Evolutionary conservation across 2,888 invertebrate genomes (phyloP).

Genomic region (Reticulitermes lucifugus): DNA sequence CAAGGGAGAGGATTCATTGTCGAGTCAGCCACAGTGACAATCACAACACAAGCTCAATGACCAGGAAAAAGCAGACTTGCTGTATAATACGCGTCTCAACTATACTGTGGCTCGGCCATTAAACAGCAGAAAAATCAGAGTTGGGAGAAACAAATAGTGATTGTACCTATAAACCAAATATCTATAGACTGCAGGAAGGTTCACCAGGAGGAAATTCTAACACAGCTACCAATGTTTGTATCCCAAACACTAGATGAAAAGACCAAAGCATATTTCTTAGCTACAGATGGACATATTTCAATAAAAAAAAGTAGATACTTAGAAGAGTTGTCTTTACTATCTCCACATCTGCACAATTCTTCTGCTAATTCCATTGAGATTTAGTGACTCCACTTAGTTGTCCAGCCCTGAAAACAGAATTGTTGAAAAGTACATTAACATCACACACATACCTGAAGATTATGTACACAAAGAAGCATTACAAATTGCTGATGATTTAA

Average conservation of each 20-base stretch:
- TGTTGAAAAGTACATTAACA: too few species aligned
- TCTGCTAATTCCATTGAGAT: slow-evolving; percentile 47
- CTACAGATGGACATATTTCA: slow-evolving; percentile 52
- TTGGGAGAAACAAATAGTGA: slow-evolving; percentile 41
- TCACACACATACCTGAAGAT: too few species aligned
- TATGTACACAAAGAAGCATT: too few species aligned
- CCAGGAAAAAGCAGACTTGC: slow-evolving; percentile 50
- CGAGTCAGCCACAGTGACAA: slow-evolving; percentile 31
- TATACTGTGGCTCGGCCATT: slow-evolving; percentile 45
- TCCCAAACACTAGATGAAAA: slow-evolving; percentile 52
- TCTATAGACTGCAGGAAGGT: slow-evolving; percentile 49
- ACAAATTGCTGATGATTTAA: too few species aligned
- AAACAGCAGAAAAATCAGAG: slow-evolving; percentile 50
- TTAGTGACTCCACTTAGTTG: slow-evolving; percentile 54
- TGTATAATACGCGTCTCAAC: slow-evolving; percentile 48
- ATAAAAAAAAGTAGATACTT: slow-evolving; percentile 49
- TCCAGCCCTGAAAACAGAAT: slow-evolving; percentile 52
- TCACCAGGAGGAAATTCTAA: slow-evolving; percentile 50
- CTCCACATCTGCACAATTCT: slow-evolving; percentile 49
- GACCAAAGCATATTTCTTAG: slow-evolving; percentile 51
- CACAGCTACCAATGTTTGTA: slow-evolving; percentile 51
- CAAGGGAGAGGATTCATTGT: slow-evolving; percentile 36
- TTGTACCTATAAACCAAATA: slow-evolving; percentile 48
- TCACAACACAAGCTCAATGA: slow-evolving; percentile 48
- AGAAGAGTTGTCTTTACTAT: slow-evolving; percentile 52